phyloP scores from a whole-genome alignment of 2,113 vertebrate species.

The Glareola pratincola region DNA sequence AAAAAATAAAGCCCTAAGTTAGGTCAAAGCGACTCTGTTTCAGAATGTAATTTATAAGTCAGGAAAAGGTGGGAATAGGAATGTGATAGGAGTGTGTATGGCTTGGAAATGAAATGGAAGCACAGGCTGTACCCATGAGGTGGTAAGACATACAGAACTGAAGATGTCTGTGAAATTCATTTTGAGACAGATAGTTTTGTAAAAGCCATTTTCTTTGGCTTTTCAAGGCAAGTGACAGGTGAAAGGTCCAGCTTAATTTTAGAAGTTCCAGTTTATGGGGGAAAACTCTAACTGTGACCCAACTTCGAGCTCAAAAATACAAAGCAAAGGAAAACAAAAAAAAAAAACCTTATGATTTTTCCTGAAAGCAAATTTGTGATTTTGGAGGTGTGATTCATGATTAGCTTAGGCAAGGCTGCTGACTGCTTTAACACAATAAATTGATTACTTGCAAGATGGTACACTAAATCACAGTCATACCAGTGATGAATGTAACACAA shows the following conservation, averaged over 20 bases:
- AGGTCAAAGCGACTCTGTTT: neutral
- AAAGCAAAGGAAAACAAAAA: neutral
- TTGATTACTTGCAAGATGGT: neutral
- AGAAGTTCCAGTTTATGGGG: neutral
- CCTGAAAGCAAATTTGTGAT: neutral
- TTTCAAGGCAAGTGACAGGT: neutral
- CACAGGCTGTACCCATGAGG: neutral
- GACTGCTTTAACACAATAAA: neutral
- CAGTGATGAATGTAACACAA: neutral
- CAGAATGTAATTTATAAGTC: neutral
- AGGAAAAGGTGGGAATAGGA: slow-evolving; percentile 15
- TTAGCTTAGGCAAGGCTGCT: neutral
- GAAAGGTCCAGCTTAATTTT: neutral
- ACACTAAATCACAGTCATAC: neutral
- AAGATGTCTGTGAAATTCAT: neutral
- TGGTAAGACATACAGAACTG: neutral
- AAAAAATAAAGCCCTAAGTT: neutral
- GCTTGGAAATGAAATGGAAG: slow-evolving; percentile 25
- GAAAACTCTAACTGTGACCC: neutral
- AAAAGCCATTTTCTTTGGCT: neutral
- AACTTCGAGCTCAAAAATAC: neutral
- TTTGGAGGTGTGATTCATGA: neutral
- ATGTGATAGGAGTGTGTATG: neutral
- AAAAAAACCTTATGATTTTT: neutral
- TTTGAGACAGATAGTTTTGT: neutral